Conservation (phyloP, 1,140 invertebrate species). For the Neodiprion virginianus region DNA sequence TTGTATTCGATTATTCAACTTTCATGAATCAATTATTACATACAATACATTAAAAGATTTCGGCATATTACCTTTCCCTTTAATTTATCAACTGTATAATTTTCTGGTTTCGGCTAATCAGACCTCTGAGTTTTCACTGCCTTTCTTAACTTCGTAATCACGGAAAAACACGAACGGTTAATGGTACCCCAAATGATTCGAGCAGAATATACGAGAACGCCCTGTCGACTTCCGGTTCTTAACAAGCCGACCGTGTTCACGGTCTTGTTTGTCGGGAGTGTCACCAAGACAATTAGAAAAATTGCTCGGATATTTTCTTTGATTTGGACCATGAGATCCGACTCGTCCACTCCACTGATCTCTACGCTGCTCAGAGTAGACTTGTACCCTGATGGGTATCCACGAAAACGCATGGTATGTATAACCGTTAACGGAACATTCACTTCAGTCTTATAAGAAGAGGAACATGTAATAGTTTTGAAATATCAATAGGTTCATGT, state of each 20-base stretch:
- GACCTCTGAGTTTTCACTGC: not conserved
- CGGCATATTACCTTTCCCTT: not conserved
- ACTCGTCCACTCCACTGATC: no score
- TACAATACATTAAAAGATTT: not conserved
- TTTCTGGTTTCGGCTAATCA: not conserved
- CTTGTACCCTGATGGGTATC: no score
- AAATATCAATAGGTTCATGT: no score
- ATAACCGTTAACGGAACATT: no score
- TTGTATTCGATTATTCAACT: no score
- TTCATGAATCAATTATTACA: not conserved
- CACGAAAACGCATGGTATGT: no score
- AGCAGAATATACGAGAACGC: not conserved
- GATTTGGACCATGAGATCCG: no score
- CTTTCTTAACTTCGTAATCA: not conserved
- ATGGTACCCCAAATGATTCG: not conserved
- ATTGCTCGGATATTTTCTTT: no score
- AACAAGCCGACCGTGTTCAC: not conserved
- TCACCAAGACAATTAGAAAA: not conserved
- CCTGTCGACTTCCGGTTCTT: not conserved
- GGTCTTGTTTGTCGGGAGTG: constrained; percentile 1
- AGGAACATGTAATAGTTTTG: no score
- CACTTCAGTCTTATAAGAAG: no score
- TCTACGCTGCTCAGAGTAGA: no score
- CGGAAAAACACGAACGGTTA: not conserved
- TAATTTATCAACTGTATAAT: not conserved